A percentile compares a stretch with the other conserved stretches of the same genome.
phyloP scores from a whole-genome alignment of 2,797 vertebrate species.

The Melanotaenia pygmaea region DNA sequence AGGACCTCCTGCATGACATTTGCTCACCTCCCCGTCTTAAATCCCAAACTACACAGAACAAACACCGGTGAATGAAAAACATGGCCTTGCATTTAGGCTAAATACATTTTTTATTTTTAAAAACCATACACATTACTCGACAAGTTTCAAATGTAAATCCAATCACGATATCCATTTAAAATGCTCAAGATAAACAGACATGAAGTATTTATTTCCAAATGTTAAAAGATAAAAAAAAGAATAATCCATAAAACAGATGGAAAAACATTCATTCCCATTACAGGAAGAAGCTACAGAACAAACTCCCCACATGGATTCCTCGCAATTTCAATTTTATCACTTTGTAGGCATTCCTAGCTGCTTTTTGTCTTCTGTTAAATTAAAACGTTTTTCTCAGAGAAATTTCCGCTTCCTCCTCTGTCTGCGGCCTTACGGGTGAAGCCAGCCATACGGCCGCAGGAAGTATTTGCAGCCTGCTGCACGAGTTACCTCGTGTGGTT shows the following conservation, averaged over 20 bases:
- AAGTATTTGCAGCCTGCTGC: conserved; percentile 67
- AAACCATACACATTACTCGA: conserved; percentile 91
- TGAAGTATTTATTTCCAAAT: conserved; percentile 88
- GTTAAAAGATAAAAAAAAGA: conserved; percentile 85
- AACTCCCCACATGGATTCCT: conserved; percentile 77
- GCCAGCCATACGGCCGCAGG: conserved; percentile 59
- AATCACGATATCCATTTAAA: conserved; percentile 90
- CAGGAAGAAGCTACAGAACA: conserved; percentile 87
- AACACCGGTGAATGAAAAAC: conserved; percentile 69
- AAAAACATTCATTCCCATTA: conserved; percentile 87
- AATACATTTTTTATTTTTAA: conserved; percentile 91
- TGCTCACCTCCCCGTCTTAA: not conserved
- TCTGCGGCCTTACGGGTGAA: conserved; percentile 38
- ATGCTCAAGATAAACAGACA: conserved; percentile 90
- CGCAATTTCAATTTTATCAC: conserved; percentile 62
- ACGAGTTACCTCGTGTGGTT: conserved; percentile 45
- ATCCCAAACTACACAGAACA: not conserved
- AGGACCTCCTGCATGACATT: not conserved
- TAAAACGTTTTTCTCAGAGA: conserved; percentile 60
- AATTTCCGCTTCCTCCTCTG: conserved; percentile 44
- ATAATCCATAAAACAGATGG: conserved; percentile 88
- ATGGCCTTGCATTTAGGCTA: conserved; percentile 82
- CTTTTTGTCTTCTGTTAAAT: conserved; percentile 76
- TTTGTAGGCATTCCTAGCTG: conserved; percentile 77
- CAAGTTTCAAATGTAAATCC: conserved; percentile 90